Evolutionary conservation across 2,797 vertebrate genomes (phyloP).

Genomic region (Gadopsis marmoratus): DNA sequence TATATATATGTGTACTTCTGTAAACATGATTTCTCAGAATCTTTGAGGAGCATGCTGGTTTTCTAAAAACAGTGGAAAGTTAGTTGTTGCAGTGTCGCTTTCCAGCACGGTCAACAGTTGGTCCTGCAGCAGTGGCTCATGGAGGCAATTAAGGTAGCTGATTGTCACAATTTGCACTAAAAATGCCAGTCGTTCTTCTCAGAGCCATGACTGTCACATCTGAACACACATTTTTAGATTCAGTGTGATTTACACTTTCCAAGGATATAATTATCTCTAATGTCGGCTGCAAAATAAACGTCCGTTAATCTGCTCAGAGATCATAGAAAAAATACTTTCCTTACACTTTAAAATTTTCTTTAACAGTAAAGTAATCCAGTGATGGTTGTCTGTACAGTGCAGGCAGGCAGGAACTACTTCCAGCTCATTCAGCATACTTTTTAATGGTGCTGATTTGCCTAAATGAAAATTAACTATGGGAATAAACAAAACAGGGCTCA

Average conservation of each 20-base stretch:
- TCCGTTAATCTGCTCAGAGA: neutral
- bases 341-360: neutral
- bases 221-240: neutral
- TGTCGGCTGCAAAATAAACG: neutral
- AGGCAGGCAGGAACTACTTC: neutral
- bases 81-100: too few relatives aligned
- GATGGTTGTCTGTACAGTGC: too few relatives aligned
- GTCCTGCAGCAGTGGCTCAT: neutral
- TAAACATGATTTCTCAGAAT: too few relatives aligned
- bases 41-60: neutral
- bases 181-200: neutral
- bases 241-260: too few relatives aligned
- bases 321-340: neutral
- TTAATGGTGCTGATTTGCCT: neutral
- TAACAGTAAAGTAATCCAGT: neutral
- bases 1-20: neutral
- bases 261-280: neutral
- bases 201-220: neutral
- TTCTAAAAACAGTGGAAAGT: neutral
- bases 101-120: neutral
- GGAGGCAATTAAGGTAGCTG: too few relatives aligned
- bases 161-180: neutral
- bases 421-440: neutral
- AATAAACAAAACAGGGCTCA: neutral
- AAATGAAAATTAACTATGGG: neutral